These are phyloP conservation scores for Agelaius phoeniceus DNA, from an alignment of 2,113 vertebrate genomes.

Conservation along the genomic window DNA sequence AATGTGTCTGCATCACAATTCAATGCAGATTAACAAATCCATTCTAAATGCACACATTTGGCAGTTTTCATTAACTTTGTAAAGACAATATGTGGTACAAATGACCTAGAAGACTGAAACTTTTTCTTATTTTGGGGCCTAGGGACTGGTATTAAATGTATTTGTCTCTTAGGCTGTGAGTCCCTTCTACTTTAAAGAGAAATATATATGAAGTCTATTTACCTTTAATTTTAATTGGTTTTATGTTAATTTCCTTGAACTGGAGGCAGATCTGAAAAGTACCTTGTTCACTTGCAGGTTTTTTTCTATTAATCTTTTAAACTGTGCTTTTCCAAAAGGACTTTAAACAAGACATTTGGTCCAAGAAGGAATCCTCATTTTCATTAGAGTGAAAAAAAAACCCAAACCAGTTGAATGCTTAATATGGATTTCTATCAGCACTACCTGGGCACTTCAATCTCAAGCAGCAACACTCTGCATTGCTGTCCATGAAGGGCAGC, in stretches of 20 bases:
- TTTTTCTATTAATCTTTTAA: neutral
- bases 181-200: neutral
- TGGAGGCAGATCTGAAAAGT: neutral
- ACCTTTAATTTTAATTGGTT: neutral
- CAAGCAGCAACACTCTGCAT: neutral
- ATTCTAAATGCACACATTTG: neutral
- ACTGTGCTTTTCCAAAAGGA: neutral
- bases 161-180: neutral
- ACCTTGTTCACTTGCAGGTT: neutral
- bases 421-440: neutral
- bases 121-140: neutral
- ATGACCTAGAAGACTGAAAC: neutral
- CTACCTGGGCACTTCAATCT: neutral
- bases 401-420: neutral
- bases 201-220: neutral
- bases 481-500: neutral
- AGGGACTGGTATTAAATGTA: neutral
- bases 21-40: neutral
- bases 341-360: neutral
- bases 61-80: slow-evolving; percentile 31
- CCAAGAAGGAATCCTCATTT: neutral
- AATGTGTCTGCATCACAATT: neutral
- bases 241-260: neutral
- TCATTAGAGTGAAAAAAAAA: neutral
- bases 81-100: neutral